phyloP scores from a whole-genome alignment of 2,888 invertebrate species.

The Amiota mariae region DNA sequence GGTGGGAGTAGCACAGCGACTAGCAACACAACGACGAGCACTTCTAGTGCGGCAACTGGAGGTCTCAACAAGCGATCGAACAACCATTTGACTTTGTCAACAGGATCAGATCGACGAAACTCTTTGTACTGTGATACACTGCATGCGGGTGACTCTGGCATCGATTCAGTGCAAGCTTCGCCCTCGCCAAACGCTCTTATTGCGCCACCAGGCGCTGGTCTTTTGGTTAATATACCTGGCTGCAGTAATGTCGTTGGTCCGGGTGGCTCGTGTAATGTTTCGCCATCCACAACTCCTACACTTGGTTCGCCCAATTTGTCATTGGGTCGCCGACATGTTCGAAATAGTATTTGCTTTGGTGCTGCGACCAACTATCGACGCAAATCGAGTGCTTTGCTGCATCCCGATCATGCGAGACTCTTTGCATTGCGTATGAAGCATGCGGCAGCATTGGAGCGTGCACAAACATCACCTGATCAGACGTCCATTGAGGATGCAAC shows the following conservation, averaged over 20 bases:
- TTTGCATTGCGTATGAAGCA: conserved; percentile 74
- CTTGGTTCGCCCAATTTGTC: conserved; percentile 72
- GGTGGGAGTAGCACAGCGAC: conserved; percentile 43
- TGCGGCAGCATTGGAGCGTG: conserved; percentile 69
- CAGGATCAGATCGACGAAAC: conserved; percentile 61
- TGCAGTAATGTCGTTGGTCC: conserved; percentile 49
- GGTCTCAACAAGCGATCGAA: conserved; percentile 34
- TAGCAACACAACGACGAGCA: conserved; percentile 42
- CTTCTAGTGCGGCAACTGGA: conserved; percentile 45
- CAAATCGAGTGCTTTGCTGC: conserved; percentile 78
- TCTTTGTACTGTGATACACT: conserved; percentile 74
- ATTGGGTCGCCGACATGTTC: conserved; percentile 59
- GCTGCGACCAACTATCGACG: conserved; percentile 71
- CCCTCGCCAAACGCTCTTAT: conserved; percentile 75
- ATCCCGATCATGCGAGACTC: conserved; percentile 82
- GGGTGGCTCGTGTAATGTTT: conserved; percentile 70
- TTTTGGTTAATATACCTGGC: conserved; percentile 49
- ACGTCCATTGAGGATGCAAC: conserved; percentile 74
- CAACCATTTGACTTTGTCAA: conserved; percentile 55
- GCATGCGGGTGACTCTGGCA: conserved; percentile 80
- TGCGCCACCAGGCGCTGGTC: conserved; percentile 66
- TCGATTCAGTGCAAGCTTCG: conserved; percentile 82
- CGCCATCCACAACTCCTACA: conserved; percentile 72
- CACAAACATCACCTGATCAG: conserved; percentile 72
- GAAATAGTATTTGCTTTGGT: conserved; percentile 62